Evolutionary conservation across 2,113 vertebrate genomes (phyloP).

Genomic region (Notechis scutatus): DNA sequence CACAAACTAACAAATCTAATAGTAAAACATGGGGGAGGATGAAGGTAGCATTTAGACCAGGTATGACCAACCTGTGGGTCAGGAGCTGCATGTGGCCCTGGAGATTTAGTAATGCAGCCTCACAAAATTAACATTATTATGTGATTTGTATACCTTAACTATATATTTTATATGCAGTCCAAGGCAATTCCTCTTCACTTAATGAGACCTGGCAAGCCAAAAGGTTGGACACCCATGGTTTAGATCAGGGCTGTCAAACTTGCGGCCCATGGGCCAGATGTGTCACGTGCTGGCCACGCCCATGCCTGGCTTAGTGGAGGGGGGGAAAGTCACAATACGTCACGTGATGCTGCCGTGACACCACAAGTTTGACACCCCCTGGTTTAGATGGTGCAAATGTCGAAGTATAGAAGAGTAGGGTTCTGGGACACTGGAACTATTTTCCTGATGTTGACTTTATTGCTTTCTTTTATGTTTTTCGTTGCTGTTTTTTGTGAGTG

Average conservation of each 20-base stretch:
- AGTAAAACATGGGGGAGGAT: not conserved
- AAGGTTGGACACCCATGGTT: not conserved
- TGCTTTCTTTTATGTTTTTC: not conserved
- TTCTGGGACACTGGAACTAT: not conserved
- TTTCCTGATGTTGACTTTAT: not conserved
- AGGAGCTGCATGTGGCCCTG: not conserved
- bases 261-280: no score
- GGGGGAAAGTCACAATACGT: no score
- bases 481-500: not conserved
- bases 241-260: not conserved
- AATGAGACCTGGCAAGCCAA: not conserved
- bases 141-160: not conserved
- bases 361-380: not conserved
- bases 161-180: not conserved
- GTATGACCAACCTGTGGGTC: not conserved
- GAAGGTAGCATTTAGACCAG: not conserved
- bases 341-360: no score
- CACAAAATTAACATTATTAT: not conserved
- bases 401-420: not conserved
- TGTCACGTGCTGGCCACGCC: no score
- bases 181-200: not conserved
- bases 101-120: not conserved
- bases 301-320: no score
- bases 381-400: not conserved
- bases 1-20: not conserved